Base-by-base conservation (phyloP, 2,797 vertebrate species). In the Takifugu ocellatus region DNA sequence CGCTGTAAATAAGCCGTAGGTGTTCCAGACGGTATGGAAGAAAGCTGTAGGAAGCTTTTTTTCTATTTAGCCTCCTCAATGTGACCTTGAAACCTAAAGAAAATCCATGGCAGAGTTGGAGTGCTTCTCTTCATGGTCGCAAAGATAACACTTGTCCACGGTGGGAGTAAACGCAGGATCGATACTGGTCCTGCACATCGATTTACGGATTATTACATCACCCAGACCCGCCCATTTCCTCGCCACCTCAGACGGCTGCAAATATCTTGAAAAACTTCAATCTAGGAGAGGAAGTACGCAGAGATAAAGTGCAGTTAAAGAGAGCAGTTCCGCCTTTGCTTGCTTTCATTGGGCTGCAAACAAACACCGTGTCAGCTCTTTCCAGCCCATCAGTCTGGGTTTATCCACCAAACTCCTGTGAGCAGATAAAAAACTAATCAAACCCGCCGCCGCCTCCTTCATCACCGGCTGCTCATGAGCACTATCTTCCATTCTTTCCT, bases 371-470 rank as follows among this genome's bases (percentile, higher is more conserved):
- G 80, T 72, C 61, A 76, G 60, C 49, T 44, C 69, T 44, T 60
- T 59, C 46, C 64, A 71, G 80, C 44, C 55, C 66, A 90, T 88
- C 82, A 49, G 61, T 89, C 85, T 84, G 66, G 1, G 47, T 8
- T 70, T 66, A 49, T 74, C 78, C 82, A 72, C 54, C 27, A 63
- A 83, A 79, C 81, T 78, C 77, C 68, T 27, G 12, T 66, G 73
- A 85, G 79, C 75, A 86, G 87, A 90, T 90, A 87, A 87, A 89
- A 88, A 87, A 74, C 75, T 88, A 84, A 88, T 89, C 81, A 90
- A 89, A 87, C 51, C 65, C 77, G 74, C 49, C 21, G 66, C 72
- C 47, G 14, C 71, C 81, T 77, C 73, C 84, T 89, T 88, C 64
- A 85, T 88, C 84, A 86, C 27, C 26, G 54, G 61, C 68, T 65